Conservation (phyloP, 2,888 invertebrate species). For the Metallyticus violacea region DNA sequence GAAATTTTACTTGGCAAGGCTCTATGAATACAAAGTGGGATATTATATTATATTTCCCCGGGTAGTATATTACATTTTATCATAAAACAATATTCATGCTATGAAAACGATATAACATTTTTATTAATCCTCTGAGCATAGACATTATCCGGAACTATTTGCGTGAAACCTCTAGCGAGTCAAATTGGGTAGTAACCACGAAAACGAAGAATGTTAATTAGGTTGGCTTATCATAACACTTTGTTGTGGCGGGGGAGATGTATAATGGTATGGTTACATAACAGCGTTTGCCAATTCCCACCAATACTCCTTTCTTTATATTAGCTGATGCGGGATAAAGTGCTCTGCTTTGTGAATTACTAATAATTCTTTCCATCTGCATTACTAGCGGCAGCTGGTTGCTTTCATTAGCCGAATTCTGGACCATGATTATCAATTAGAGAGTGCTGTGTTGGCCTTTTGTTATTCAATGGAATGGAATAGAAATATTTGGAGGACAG, state of each 20-base stretch:
- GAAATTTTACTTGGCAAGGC: no score
- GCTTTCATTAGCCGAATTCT: background rate
- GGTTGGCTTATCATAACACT: background rate
- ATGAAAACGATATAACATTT: background rate
- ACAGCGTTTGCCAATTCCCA: background rate
- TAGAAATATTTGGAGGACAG: background rate
- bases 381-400: background rate
- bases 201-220: background rate
- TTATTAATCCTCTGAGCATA: background rate
- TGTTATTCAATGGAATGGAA: background rate
- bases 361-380: background rate
- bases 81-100: background rate
- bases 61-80: no score
- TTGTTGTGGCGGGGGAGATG: background rate
- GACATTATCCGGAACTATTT: background rate
- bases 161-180: background rate
- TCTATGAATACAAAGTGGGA: no score
- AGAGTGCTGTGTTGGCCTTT: background rate
- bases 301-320: background rate
- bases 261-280: background rate
- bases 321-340: background rate
- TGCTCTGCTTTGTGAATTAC: background rate
- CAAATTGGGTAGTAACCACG: background rate
- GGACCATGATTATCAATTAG: background rate
- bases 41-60: no score